Base-by-base conservation (phyloP, 2,113 vertebrate genomes). In the Ramphastos sulfuratus region DNA sequence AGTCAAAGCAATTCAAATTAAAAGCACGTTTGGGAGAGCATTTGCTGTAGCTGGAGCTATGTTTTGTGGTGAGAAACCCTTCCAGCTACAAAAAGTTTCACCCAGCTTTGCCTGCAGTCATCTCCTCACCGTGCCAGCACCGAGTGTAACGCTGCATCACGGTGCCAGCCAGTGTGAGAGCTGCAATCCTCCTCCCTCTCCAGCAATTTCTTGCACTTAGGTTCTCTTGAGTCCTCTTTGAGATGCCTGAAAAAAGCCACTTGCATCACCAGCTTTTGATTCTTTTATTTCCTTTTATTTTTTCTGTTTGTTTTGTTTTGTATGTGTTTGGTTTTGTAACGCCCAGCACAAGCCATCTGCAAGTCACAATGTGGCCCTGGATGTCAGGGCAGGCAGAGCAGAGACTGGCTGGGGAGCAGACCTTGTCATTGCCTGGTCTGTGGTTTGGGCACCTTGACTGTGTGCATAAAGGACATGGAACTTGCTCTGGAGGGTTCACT, bases 101-200 rank as follows among this genome's bases (percentile, higher is more conserved):
- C 56, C 48, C 46, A 7, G 33, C 6, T 89, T 67, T 76, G 66
- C 87, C 83, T 35, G 80, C 83, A 94, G 83, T 18, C 55, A 65
- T 72, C 25, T 64, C 80, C 80, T 33, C 25, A 5, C 31, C 1
- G 31, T 81, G 83, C 95, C 73, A 88, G 27, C 83, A 71, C 31
- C 80, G 50, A 71, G 50, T 1, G 7, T n/a, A 85, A 81, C 55
- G 54, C 91, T 55, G 91, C 85, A 58, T 46, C 65, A 9, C 55
- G 54, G 82, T 27, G 39, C 75, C 72, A 64, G 90, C 56, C 18
- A 6, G 61, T 64, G 66, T 42, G 72, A 89, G 79, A 60, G 69
- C 94, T 90, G 75, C 90, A 88, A 21, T 71, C 82, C 74, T 93
- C 90, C 85, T 90, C 90, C 54, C 37, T 93, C 69, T 42, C 92